A percentile compares a stretch with the other conserved stretches of the same genome.
phyloP scores from a whole-genome alignment of 2,797 vertebrate genomes.

The Vespertilio murinus region DNA sequence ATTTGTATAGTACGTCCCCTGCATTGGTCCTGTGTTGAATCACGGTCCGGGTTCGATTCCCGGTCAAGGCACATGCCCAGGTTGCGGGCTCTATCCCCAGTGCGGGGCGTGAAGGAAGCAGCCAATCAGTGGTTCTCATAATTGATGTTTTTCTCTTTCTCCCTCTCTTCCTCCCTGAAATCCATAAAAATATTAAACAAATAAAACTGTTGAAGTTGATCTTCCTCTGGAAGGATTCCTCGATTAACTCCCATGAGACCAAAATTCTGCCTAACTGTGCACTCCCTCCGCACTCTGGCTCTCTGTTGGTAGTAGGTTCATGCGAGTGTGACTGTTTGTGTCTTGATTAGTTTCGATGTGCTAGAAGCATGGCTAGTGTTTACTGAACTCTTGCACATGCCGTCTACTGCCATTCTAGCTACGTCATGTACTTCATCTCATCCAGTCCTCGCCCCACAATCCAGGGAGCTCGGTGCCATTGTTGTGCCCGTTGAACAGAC shows the following conservation, averaged over 20 bases:
- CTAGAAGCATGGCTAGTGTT: neutral
- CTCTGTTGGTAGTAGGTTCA: neutral
- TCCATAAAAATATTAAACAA: too few species aligned
- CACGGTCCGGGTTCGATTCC: too few species aligned
- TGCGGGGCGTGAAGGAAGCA: too few species aligned
- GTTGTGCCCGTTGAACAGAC: neutral
- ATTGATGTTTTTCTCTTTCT: too few species aligned
- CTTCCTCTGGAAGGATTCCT: constrained; percentile 6
- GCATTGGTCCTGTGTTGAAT: neutral
- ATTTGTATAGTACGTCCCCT: too few species aligned
- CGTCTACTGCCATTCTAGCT: neutral
- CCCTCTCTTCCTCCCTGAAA: too few species aligned
- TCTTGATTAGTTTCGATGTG: neutral
- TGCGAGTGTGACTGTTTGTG: neutral
- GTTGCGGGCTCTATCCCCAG: too few species aligned
- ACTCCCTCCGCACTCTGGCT: neutral
- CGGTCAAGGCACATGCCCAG: too few species aligned
- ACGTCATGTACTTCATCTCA: neutral
- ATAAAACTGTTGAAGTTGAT: neutral
- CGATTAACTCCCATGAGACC: neutral
- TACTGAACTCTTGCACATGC: neutral
- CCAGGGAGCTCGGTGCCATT: neutral
- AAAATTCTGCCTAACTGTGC: neutral
- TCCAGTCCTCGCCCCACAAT: neutral
- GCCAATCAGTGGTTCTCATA: too few species aligned